Conservation (phyloP, 2,797 vertebrate species). For the Scarus forsteni region DNA sequence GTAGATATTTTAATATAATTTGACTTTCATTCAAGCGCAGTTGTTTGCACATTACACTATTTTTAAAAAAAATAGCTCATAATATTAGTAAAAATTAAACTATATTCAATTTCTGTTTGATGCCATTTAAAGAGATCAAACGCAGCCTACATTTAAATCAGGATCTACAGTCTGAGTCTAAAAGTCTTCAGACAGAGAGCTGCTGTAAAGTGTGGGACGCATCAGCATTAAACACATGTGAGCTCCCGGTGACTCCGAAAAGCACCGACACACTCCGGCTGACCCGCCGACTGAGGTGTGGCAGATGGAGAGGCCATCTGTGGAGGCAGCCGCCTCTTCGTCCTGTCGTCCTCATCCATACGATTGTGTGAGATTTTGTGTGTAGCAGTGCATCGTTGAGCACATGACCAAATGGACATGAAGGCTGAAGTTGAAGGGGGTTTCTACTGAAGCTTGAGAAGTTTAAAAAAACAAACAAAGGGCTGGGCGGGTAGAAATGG, state of each 20-base stretch:
- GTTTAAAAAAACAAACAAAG: too few species aligned
- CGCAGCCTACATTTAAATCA: not conserved
- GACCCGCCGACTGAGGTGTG: constrained; percentile 62
- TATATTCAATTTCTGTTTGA: too few species aligned
- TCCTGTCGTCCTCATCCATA: constrained; percentile 41
- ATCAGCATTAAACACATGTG: constrained; percentile 2
- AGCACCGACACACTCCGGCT: constrained; percentile 37
- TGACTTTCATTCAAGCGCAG: too few species aligned
- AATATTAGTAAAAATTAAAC: too few species aligned
- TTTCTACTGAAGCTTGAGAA: too few species aligned
- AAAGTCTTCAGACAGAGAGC: constrained; percentile 36
- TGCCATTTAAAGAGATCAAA: too few species aligned
- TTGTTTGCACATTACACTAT: too few species aligned
- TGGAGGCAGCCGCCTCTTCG: constrained; percentile 49
- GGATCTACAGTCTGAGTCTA: constrained; percentile 12
- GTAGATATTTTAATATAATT: too few species aligned
- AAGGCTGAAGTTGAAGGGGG: not conserved
- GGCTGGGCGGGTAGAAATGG: too few species aligned
- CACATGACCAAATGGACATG: not conserved
- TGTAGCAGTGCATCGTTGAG: constrained; percentile 14
- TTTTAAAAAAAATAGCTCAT: too few species aligned
- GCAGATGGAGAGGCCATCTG: constrained; percentile 77
- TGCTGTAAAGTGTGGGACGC: constrained; percentile 51
- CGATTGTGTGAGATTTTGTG: constrained; percentile 12
- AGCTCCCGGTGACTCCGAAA: constrained; percentile 22